A percentile compares a stretch with the other conserved stretches of the same genome.
Conservation (phyloP, 1,140 invertebrate genomes). For the Ceratoteleas bidentatus region DNA sequence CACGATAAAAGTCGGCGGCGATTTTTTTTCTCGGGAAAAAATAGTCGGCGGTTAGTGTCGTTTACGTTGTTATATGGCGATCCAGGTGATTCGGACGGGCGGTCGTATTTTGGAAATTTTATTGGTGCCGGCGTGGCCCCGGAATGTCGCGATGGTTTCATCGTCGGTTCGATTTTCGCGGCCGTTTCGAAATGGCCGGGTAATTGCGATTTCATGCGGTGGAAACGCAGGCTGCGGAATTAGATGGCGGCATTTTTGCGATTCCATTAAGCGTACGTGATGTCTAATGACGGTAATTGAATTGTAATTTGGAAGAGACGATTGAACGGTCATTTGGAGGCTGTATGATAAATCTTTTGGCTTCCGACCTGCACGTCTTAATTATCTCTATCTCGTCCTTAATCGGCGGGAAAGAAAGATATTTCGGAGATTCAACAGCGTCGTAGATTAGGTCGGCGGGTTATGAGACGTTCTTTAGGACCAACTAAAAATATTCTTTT, state of each 20-base stretch:
- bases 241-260: not conserved
- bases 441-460: not conserved
- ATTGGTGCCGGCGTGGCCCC: no score
- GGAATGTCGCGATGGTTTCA: no score
- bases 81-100: no score
- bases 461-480: no score
- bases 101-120: no score
- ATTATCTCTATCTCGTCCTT: constrained; percentile 12
- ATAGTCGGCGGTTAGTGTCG: no score
- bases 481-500: no score
- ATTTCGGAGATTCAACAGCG: not conserved
- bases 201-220: not conserved
- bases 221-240: not conserved
- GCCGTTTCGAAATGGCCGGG: not conserved
- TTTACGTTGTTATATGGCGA: no score
- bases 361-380: constrained; percentile 5
- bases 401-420: constrained; percentile 4
- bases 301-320: not conserved
- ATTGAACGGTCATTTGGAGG: constrained; percentile 3
- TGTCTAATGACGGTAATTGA: constrained; percentile 1
- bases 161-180: no score
- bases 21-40: no score
- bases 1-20: no score
- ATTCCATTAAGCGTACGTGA: not conserved
- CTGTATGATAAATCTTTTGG: constrained; percentile 12